Conservation (phyloP, 2,888 invertebrate species). For the Lochmaea capreae region DNA sequence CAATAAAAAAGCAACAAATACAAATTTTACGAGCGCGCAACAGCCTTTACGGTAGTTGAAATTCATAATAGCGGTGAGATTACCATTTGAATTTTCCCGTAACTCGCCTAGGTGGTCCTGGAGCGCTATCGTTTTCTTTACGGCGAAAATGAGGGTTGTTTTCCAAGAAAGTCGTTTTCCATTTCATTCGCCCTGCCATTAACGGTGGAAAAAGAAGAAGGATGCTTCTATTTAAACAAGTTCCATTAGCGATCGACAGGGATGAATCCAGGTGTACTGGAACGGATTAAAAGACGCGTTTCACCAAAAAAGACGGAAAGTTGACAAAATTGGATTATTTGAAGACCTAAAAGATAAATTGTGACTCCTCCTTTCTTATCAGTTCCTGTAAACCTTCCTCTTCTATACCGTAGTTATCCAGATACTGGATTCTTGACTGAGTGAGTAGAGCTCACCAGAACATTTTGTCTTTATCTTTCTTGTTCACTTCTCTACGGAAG, state of each 20-base stretch:
- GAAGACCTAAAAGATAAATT: too few relatives aligned
- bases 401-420: too few relatives aligned
- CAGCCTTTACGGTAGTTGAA: constrained; percentile 34
- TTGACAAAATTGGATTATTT: too few relatives aligned
- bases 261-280: constrained; percentile 14
- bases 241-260: constrained; percentile 59
- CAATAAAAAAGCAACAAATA: constrained; percentile 34
- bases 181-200: constrained; percentile 62
- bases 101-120: constrained; percentile 41
- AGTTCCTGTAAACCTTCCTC: too few relatives aligned
- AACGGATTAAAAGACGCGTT: too few relatives aligned
- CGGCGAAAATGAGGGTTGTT: constrained; percentile 53
- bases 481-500: too few relatives aligned
- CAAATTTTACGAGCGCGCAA: constrained; percentile 34
- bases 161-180: constrained; percentile 59
- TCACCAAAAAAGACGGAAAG: too few relatives aligned
- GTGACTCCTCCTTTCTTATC: too few relatives aligned
- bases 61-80: constrained; percentile 42
- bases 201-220: constrained; percentile 49
- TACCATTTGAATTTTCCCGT: constrained; percentile 43
- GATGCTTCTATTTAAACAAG: constrained; percentile 64
- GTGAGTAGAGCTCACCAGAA: too few relatives aligned
- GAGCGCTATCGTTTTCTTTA: constrained; percentile 51
- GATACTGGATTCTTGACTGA: too few relatives aligned
- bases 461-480: too few relatives aligned